Conservation (phyloP, 1,140 invertebrate species). For the Anoplolepis gracilipes region DNA sequence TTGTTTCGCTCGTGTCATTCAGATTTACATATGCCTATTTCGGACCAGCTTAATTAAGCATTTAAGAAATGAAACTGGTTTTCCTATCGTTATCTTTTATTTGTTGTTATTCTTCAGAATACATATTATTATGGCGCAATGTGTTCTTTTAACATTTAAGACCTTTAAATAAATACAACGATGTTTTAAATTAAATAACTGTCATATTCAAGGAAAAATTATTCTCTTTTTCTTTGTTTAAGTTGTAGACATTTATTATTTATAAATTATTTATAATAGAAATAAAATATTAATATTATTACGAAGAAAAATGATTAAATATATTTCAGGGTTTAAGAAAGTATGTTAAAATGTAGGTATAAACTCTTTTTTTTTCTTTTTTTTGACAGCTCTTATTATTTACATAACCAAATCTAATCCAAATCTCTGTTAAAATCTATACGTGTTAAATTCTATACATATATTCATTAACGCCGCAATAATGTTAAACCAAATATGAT, state of each 20-base stretch:
- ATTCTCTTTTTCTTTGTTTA: neutral
- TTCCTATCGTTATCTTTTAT: slow-evolving; percentile 61
- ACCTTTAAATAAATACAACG: slow-evolving; percentile 41
- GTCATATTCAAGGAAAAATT: neutral
- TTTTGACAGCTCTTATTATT: too few species aligned
- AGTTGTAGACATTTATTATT: neutral
- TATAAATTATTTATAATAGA: too few species aligned
- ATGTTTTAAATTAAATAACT: neutral
- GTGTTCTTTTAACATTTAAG: slow-evolving; percentile 55
- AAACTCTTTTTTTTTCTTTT: too few species aligned
- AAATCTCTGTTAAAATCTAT: too few species aligned
- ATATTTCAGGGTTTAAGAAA: too few species aligned
- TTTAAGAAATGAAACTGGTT: slow-evolving; percentile 83
- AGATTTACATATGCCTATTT: slow-evolving; percentile 75
- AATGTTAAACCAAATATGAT: too few species aligned
- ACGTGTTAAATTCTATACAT: too few species aligned
- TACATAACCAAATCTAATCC: too few species aligned
- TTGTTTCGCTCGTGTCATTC: slow-evolving; percentile 65
- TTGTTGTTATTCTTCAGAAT: slow-evolving; percentile 63
- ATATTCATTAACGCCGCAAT: too few species aligned
- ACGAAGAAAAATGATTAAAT: neutral
- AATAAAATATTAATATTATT: neutral
- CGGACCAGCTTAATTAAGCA: slow-evolving; percentile 81
- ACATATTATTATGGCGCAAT: slow-evolving; percentile 65
- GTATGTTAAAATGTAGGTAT: too few species aligned